Evolutionary conservation across 2,888 invertebrate species (phyloP), one percentile per base, ranked within the genome.

Genomic region (Drosophila neotestacea): DNA sequence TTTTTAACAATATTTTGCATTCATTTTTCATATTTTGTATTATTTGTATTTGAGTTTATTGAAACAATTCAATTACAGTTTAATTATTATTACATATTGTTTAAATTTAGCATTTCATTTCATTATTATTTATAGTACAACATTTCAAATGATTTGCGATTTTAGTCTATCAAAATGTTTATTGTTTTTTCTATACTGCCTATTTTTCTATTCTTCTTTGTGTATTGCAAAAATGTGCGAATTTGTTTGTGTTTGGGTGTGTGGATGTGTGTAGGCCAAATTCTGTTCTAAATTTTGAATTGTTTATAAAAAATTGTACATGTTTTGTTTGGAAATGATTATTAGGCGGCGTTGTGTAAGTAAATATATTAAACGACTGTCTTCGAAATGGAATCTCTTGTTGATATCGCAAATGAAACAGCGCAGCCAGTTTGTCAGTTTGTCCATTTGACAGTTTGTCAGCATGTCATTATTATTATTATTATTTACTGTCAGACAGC

Each of bases 361-460:
- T 52, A 28, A 38, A 52, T 52, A 39, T 51, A 38, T 67, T 50
- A 71, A 62, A 69, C 71, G 83, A 87, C 70, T 82, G 82, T 78
- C 51, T 77, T 83, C 78, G 90, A 90, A 90, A 90, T 90, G 91
- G 90, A 89, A 90, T 85, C 81, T 81, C 81, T 91, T 91, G 90
- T 91, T 91, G 91, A 91, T 87, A 91, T 91, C 91, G 91, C 91
- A 91, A 91, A 90, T 84, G 88, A 87, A 84, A 89, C 91, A 91
- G 90, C 90, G 63, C 68, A 52, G 36, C 22, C 39, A 10, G 9
- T 56, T 48, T 28, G 44, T 36, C 51, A 34, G 4, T 27, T n/a
- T 7, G 58, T 44, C 34, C 22, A 22, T 28, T 7, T 30, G n/a
- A 9, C 42, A 48, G 22, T 39, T 30, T 63, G 52, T 47, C 39